Conservation (phyloP, 2,113 vertebrate genomes). For the Trinectes maculatus region DNA sequence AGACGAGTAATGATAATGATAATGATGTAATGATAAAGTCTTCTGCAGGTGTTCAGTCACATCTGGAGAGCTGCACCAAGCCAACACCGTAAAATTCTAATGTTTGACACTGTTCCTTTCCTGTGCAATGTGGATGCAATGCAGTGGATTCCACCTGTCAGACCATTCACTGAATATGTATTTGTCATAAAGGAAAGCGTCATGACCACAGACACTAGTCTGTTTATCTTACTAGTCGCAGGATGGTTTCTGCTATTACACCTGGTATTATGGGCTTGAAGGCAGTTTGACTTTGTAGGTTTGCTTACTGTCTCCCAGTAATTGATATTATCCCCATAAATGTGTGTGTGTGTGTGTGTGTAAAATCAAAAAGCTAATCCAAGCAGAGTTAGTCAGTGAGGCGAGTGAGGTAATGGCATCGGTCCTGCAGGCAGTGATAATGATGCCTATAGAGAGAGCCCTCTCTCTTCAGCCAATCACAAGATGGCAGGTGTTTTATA, state of each 20-base stretch:
- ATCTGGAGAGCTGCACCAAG: conserved; percentile 4
- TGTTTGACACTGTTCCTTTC: background rate
- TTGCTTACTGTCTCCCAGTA: background rate
- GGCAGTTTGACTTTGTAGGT: background rate
- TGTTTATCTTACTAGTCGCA: conserved; percentile 10
- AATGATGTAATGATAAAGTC: too few species aligned
- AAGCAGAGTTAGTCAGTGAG: conserved; percentile 43
- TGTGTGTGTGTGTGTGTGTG: background rate
- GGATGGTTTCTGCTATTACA: conserved; percentile 20
- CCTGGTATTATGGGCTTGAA: background rate
- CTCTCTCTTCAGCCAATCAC: conserved; percentile 62
- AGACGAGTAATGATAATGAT: too few species aligned
- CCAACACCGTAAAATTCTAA: background rate
- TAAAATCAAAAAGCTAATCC: conserved; percentile 67
- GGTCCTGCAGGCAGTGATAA: conserved; percentile 73
- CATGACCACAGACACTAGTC: background rate
- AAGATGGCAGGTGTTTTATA: conserved; percentile 65
- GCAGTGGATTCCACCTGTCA: background rate
- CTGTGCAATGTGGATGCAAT: background rate
- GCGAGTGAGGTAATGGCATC: conserved; percentile 59
- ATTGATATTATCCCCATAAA: background rate
- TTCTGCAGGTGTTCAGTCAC: background rate
- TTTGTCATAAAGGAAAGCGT: background rate
- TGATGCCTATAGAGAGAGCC: conserved; percentile 49
- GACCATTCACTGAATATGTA: background rate